Conservation (phyloP, 2,113 vertebrate genomes). For the Ariopsis seemanni region DNA sequence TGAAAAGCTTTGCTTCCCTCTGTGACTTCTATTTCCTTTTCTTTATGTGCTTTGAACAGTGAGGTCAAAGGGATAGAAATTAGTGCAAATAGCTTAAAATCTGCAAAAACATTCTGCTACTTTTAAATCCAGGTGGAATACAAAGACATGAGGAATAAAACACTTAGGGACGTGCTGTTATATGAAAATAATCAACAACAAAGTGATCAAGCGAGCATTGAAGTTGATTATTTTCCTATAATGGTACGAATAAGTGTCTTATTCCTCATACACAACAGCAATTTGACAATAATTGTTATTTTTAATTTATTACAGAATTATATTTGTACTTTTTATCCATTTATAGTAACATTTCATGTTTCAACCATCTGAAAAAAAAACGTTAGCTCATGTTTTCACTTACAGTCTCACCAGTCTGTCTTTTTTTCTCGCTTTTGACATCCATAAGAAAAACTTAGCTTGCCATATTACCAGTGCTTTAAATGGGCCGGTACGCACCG, state of each 20-base stretch:
- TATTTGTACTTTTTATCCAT: not conserved
- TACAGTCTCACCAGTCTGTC: not conserved
- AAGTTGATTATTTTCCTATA: not conserved
- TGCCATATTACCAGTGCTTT: not conserved
- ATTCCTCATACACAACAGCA: not conserved
- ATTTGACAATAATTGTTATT: not conserved
- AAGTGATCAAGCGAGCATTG: not conserved
- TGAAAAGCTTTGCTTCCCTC: not conserved
- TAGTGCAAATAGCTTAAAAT: slow-evolving; percentile 33
- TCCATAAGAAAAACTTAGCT: not conserved
- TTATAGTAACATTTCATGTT: not conserved
- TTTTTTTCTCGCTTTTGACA: not conserved
- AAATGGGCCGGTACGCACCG: no score
- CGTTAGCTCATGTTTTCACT: not conserved
- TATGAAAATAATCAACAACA: not conserved
- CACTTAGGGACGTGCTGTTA: not conserved
- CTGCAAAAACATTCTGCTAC: not conserved
- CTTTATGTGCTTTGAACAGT: not conserved
- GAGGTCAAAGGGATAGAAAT: slow-evolving; percentile 15
- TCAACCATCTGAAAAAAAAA: not conserved
- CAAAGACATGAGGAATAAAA: not conserved
- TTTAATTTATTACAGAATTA: not conserved
- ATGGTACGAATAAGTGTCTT: not conserved
- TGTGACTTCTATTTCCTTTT: not conserved
- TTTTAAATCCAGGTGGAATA: not conserved